Conservation (phyloP, 1,140 invertebrate species). For the Antheraea mylitta region DNA sequence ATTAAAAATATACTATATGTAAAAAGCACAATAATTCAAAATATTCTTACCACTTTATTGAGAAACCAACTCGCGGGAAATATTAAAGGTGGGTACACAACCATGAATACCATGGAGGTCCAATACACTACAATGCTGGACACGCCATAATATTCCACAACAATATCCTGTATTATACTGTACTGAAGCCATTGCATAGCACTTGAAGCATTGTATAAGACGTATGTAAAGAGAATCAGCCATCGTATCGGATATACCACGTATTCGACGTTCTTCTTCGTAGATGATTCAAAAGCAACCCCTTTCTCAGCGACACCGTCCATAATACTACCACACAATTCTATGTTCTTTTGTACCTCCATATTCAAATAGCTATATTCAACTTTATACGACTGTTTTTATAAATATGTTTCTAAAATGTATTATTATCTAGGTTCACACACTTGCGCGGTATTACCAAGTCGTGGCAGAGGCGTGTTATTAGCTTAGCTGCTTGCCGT, state of each 20-base stretch:
- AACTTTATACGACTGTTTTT: too few relatives aligned
- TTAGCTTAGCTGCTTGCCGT: conserved; percentile 44
- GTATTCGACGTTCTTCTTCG: conserved; percentile 78
- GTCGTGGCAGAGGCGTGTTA: conserved; percentile 23
- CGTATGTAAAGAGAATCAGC: conserved; percentile 93
- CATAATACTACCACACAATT: conserved; percentile 69
- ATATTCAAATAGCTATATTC: too few relatives aligned
- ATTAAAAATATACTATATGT: too few relatives aligned
- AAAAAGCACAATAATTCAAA: too few relatives aligned
- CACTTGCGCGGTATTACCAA: conserved; percentile 27
- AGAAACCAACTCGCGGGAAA: conserved; percentile 97
- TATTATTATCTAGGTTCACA: conserved; percentile 50
- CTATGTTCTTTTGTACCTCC: conserved; percentile 61
- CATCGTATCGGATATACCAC: conserved; percentile 90
- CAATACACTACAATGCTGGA: conserved; percentile 89
- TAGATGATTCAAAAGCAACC: conserved; percentile 52
- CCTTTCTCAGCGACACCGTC: conserved; percentile 67
- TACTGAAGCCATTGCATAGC: conserved; percentile 95
- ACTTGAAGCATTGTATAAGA: conserved; percentile 93
- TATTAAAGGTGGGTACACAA: conserved; percentile 96
- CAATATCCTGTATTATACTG: conserved; percentile 90
- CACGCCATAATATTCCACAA: conserved; percentile 88
- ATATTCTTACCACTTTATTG: conserved; percentile 88
- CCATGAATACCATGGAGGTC: conserved; percentile 99
- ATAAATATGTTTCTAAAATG: conserved; percentile 10